These are phyloP conservation scores for Pyrocoelia pectoralis DNA, from an alignment of 2,888 invertebrate species.

Conservation along the genomic window DNA sequence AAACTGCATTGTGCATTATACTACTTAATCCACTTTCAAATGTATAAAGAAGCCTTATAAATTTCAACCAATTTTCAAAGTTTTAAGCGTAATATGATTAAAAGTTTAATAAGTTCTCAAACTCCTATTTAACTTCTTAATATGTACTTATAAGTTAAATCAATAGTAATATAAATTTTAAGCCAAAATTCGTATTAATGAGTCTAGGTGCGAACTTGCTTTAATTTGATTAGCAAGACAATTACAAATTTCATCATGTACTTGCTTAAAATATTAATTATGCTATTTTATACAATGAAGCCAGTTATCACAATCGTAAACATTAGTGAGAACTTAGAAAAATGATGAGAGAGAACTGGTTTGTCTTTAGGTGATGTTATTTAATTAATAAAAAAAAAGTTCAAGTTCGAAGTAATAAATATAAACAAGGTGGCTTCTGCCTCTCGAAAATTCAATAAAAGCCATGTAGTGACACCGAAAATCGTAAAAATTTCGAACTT, in stretches of 20 bases:
- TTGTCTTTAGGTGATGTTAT: neutral
- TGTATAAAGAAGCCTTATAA: neutral
- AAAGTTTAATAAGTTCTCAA: neutral
- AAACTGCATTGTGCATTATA: neutral
- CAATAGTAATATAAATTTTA: neutral
- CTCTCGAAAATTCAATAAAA: conserved; percentile 7
- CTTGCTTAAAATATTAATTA: no score
- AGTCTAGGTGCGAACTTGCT: neutral
- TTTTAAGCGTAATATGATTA: neutral
- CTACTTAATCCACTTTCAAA: neutral
- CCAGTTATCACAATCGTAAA: no score
- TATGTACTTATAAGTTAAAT: neutral
- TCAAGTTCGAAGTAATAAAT: conserved; percentile 22
- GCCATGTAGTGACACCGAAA: conserved; percentile 20
- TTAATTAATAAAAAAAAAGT: no score
- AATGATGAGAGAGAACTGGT: no score
- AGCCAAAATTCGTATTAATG: neutral
- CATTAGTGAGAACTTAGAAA: no score
- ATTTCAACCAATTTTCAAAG: neutral
- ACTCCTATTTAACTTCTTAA: neutral
- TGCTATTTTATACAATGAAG: no score
- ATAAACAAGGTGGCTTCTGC: conserved; percentile 9
- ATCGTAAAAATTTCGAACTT: conserved; percentile 36
- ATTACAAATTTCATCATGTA: no score
- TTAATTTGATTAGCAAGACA: no score